phyloP scores from a whole-genome alignment of 2,113 vertebrate species.

The Motacilla tschutschensis region DNA sequence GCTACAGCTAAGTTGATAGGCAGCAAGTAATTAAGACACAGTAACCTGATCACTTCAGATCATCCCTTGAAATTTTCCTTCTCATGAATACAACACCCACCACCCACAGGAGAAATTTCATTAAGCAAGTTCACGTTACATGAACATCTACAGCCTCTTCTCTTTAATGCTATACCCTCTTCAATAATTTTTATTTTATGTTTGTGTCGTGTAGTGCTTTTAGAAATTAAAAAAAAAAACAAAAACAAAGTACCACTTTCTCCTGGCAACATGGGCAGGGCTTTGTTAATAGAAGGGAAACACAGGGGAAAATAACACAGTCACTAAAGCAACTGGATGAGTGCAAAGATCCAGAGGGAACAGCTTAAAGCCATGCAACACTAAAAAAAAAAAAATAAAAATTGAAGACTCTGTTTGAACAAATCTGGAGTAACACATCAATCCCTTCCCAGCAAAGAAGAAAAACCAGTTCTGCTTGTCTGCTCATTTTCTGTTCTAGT shows the following conservation, averaged over 20 bases:
- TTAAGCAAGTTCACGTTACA: neutral
- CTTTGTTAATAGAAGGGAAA: neutral
- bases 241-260: neutral
- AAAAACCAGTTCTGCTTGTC: neutral
- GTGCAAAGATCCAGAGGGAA: neutral
- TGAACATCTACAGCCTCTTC: neutral
- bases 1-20: neutral
- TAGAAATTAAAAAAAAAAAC: neutral
- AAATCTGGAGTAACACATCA: neutral
- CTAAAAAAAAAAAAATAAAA: neutral
- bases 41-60: neutral
- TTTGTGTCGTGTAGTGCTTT: neutral
- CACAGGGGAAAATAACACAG: neutral
- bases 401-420: neutral
- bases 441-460: neutral
- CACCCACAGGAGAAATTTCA: neutral
- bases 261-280: neutral
- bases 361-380: neutral
- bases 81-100: neutral
- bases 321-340: neutral
- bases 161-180: neutral
- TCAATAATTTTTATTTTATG: neutral
- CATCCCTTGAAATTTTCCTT: neutral
- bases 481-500: neutral
- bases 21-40: neutral